These are phyloP conservation scores for Ypsolopha sequella DNA, from an alignment of 2,888 invertebrate species.

Conservation along the genomic window DNA sequence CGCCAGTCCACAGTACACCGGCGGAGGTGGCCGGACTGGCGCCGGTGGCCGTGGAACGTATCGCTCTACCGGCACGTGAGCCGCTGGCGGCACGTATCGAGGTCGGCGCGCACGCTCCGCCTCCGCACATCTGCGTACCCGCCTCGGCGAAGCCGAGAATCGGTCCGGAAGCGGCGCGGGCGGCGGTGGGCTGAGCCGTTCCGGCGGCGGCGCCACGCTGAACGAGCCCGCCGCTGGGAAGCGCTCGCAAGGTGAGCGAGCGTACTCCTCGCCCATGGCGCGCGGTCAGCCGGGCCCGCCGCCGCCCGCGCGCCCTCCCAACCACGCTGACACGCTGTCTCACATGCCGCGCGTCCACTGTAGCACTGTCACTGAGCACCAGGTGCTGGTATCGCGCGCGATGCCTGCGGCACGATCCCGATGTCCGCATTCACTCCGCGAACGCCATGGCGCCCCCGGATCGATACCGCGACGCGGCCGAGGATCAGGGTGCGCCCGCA, in stretches of 20 bases:
- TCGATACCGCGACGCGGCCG: constrained; percentile 62
- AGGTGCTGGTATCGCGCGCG: constrained; percentile 40
- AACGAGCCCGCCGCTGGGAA: constrained; percentile 68
- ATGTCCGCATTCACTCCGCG: constrained; percentile 67
- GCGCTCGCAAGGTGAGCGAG: constrained; percentile 68
- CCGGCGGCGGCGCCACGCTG: constrained; percentile 74
- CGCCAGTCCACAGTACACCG: constrained; percentile 68
- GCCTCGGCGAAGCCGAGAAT: constrained; percentile 69
- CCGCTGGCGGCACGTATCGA: constrained; percentile 76
- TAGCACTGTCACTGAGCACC: constrained; percentile 45
- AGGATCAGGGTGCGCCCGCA: constrained; percentile 53
- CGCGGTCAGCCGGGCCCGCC: constrained; percentile 62
- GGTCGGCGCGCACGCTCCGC: constrained; percentile 74
- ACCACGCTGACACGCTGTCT: constrained; percentile 43
- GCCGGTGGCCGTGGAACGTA: constrained; percentile 75
- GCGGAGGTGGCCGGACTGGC: constrained; percentile 56
- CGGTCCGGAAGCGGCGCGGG: constrained; percentile 73
- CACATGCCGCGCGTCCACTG: constrained; percentile 59
- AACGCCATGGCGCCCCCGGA: constrained; percentile 59
- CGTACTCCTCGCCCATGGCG: constrained; percentile 68
- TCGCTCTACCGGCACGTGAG: constrained; percentile 79
- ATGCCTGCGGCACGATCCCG: constrained; percentile 44
- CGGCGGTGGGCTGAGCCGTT: constrained; percentile 74
- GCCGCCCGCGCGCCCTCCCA: constrained; percentile 61
- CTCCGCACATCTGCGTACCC: constrained; percentile 75